Evolutionary conservation across 2,888 invertebrate genomes (phyloP).

Genomic region (Scaptomyza parva): DNA sequence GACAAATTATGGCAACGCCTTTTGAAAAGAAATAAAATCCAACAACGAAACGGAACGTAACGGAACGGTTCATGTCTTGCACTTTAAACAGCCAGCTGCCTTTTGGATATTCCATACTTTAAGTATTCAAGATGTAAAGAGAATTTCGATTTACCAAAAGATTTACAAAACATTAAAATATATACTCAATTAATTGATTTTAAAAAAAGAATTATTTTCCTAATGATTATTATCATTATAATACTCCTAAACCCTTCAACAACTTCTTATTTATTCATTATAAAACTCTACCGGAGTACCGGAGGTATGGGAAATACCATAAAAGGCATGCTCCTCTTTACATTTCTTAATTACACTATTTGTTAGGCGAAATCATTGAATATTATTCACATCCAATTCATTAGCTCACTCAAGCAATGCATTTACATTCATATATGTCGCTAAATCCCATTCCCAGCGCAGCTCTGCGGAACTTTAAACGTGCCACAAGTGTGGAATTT

Average conservation of each 20-base stretch:
- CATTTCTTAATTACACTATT: slow-evolving; percentile 1
- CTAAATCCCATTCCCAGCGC: slow-evolving; percentile 36
- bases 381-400: slow-evolving; percentile 23
- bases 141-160: no score
- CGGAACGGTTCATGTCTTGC: slow-evolving; percentile 50
- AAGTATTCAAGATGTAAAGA: background rate
- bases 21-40: no score
- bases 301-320: background rate
- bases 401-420: slow-evolving; percentile 41
- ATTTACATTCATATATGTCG: slow-evolving; percentile 49
- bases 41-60: background rate
- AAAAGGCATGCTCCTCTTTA: background rate
- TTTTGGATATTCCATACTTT: background rate
- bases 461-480: slow-evolving; percentile 20
- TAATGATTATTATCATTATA: no score
- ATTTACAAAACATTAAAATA: no score
- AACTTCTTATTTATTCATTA: background rate
- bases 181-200: no score
- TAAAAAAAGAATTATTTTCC: no score
- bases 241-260: background rate
- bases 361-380: slow-evolving; percentile 19
- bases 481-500: slow-evolving; percentile 40
- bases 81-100: slow-evolving; percentile 52
- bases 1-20: slow-evolving; percentile 83
- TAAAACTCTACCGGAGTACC: background rate